Evolutionary conservation across 1,140 invertebrate species (phyloP).

Genomic region (Pseudomyrmex concolor): DNA sequence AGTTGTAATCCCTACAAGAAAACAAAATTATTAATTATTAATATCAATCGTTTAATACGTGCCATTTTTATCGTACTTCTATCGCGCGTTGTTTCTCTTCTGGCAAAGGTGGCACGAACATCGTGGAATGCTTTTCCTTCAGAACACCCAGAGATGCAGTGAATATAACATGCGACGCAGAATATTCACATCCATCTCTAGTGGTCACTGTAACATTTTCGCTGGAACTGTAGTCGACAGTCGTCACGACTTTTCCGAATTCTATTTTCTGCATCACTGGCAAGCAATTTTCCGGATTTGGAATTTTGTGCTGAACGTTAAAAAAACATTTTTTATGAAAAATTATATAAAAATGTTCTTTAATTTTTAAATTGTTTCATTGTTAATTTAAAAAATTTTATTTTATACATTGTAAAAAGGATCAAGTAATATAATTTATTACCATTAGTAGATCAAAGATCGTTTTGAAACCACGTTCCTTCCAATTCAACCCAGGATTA

Average conservation of each 20-base stretch:
- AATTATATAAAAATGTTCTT: slow-evolving; percentile 22
- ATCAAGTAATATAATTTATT: slow-evolving; percentile 56
- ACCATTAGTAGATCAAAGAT: slow-evolving; percentile 87
- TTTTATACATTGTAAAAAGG: background rate
- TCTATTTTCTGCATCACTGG: slow-evolving; percentile 77
- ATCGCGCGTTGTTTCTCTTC: slow-evolving; percentile 75
- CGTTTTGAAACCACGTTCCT: slow-evolving; percentile 86
- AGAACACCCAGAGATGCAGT: slow-evolving; percentile 85
- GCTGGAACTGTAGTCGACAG: slow-evolving; percentile 75
- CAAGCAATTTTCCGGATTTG: slow-evolving; percentile 67
- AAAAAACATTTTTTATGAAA: slow-evolving; percentile 8
- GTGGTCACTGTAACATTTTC: slow-evolving; percentile 76
- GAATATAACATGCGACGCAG: slow-evolving; percentile 82
- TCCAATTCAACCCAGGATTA: slow-evolving; percentile 87
- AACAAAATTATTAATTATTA: slow-evolving; percentile 27
- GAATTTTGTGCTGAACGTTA: slow-evolving; percentile 74
- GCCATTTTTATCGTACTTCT: slow-evolving; percentile 60
- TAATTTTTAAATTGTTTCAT: slow-evolving; percentile 19
- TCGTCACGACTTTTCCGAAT: slow-evolving; percentile 77
- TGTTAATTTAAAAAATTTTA: background rate
- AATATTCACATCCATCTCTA: slow-evolving; percentile 77
- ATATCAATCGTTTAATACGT: slow-evolving; percentile 13
- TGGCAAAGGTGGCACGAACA: slow-evolving; percentile 82
- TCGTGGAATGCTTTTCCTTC: slow-evolving; percentile 78
- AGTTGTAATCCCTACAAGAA: slow-evolving; percentile 84